A percentile compares a stretch with the other conserved stretches of the same genome.
Evolutionary conservation across 1,140 invertebrate species (phyloP).

Genomic region (Drosophila novamexicana): DNA sequence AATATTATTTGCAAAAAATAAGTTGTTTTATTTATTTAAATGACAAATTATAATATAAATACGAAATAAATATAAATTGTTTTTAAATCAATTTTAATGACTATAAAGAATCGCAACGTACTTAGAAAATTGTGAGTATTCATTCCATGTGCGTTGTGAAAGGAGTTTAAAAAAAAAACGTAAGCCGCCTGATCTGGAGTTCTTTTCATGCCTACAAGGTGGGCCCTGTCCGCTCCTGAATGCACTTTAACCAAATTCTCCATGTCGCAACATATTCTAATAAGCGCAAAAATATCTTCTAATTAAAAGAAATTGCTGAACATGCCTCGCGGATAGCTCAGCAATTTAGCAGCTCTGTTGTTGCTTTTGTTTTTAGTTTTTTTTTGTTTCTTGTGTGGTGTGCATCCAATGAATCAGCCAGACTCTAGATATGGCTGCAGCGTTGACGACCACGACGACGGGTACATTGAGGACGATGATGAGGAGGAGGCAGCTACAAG

Average conservation of each 20-base stretch:
- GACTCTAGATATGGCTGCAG: slow-evolving; percentile 49
- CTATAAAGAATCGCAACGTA: no score
- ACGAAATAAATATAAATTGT: no score
- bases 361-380: background rate
- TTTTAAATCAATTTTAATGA: no score
- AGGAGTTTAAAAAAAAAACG: no score
- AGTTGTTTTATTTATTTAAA: no score
- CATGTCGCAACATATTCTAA: slow-evolving; percentile 54
- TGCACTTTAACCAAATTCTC: slow-evolving; percentile 27
- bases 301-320: slow-evolving; percentile 50
- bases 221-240: slow-evolving; percentile 23
- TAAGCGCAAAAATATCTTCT: slow-evolving; percentile 61
- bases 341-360: slow-evolving; percentile 26
- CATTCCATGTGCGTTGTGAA: no score
- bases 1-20: no score
- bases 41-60: no score
- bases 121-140: no score
- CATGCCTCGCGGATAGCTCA: slow-evolving; percentile 44
- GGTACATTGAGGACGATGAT: slow-evolving; percentile 30
- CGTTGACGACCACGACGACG: slow-evolving; percentile 48
- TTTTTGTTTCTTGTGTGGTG: slow-evolving; percentile 12
- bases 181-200: background rate
- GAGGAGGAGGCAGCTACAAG: slow-evolving; percentile 57
- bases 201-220: slow-evolving; percentile 3
- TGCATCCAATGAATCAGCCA: slow-evolving; percentile 41